Base-by-base conservation (phyloP, 2,888 invertebrate species). In the Nebria brevicollis region DNA sequence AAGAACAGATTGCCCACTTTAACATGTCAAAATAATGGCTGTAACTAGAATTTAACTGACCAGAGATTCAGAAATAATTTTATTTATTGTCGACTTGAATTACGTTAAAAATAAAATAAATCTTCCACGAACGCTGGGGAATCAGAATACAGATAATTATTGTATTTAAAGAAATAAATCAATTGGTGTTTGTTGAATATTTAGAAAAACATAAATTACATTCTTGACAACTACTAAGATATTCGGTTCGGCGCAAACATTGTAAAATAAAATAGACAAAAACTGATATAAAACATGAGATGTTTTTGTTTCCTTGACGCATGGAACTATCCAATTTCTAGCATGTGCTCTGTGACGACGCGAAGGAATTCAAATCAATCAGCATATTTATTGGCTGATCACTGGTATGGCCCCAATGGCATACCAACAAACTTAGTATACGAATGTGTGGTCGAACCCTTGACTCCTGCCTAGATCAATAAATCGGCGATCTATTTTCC, bases 311-410 rank as follows among this genome's bases (percentile, higher is more conserved):
- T 78, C 78, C 20, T 41, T 41, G 74, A 42, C 66, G 64, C 42
- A 66, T 66, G 72, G 66, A 26, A 66, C 75, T 74, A 79, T 79
- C 79, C 79, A 75, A 79, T 79, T 75, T 79, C 79, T 79, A 68
- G 43, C 34, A 34, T 79, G 79, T 79, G 43, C 73, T 79, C 68
- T 66, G 75, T 73, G 54, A 54, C 26, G 78, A 73, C 78, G 66
- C 73, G 66, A 66, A 79, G 74, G 78, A 79, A 79, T 79, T 79
- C 78, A 72, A 79, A 79, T 79, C 78, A 79, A 79, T 79, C 78
- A 79, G 78, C 78, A 79, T 79, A 79, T 79, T 79, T 79, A 79
- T 79, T 79, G 78, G 74, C 78, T 79, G 78, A 79, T 79, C 78
- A 79, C 66, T 66, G 54, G 54, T 43, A 54, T 68, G 74, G 73